phyloP scores from a whole-genome alignment of 1,140 invertebrate species.

The Mercenaria mercenaria region DNA sequence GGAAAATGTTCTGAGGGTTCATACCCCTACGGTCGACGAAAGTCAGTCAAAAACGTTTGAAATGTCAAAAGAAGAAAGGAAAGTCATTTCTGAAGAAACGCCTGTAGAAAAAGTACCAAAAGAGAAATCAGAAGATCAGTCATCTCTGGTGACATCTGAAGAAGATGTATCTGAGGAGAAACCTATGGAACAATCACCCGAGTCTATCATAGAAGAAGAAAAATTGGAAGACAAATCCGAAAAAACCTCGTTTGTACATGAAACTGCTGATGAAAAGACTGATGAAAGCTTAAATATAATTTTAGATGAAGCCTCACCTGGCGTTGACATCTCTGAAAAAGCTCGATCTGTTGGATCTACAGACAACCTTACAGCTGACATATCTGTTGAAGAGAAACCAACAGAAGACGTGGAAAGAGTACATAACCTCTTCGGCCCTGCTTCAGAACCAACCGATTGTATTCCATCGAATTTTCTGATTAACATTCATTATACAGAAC shows the following conservation, averaged over 20 bases:
- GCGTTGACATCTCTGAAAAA: neutral
- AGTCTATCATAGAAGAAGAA: neutral
- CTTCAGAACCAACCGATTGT: neutral
- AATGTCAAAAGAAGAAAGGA: too few species aligned
- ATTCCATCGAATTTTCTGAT: neutral
- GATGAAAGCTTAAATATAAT: neutral
- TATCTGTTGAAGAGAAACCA: neutral
- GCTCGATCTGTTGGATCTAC: too few species aligned
- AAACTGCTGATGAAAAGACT: neutral
- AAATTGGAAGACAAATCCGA: neutral
- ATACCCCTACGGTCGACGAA: too few species aligned
- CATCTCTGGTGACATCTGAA: neutral
- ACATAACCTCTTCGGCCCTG: neutral
- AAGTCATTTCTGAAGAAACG: neutral
- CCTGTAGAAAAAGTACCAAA: neutral
- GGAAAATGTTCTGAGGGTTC: too few species aligned
- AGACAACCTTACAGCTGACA: too few species aligned
- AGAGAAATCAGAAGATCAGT: neutral
- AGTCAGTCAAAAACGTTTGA: too few species aligned
- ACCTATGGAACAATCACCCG: neutral
- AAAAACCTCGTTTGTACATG: neutral
- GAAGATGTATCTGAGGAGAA: neutral
- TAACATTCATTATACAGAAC: neutral
- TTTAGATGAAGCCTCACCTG: neutral
- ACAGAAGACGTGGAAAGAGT: neutral